Conservation (phyloP, 2,888 invertebrate species). For the Fragum fragum region DNA sequence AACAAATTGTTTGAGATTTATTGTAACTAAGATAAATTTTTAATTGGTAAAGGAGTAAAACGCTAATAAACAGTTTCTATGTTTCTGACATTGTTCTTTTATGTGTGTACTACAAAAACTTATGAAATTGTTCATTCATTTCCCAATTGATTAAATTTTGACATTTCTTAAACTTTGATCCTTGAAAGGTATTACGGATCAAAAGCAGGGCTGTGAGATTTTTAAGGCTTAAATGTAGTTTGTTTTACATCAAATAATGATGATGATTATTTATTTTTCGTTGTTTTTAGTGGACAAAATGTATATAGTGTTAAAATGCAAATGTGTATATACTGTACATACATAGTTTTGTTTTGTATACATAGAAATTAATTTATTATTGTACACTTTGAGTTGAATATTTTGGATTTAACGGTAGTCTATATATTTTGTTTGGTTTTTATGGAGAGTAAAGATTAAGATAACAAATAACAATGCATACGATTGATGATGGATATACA, state of each 20-base stretch:
- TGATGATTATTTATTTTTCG: constrained; percentile 27
- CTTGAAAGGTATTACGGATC: background rate
- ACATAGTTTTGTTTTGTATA: constrained; percentile 54
- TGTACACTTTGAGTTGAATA: constrained; percentile 45
- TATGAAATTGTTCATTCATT: no score
- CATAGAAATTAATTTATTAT: constrained; percentile 68
- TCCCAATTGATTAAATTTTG: background rate
- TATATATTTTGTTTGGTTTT: constrained; percentile 19
- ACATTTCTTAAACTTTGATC: background rate
- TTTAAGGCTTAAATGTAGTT: constrained; percentile 13
- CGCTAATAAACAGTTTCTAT: no score
- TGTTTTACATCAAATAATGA: constrained; percentile 8
- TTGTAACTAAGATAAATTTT: no score
- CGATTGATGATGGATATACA: background rate
- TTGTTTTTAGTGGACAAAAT: constrained; percentile 29
- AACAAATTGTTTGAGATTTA: no score
- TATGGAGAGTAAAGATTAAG: background rate
- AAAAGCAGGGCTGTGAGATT: constrained; percentile 38
- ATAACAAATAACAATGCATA: background rate
- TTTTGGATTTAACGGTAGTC: constrained; percentile 27
- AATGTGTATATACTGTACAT: constrained; percentile 61
- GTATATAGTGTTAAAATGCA: constrained; percentile 47
- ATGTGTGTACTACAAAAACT: no score
- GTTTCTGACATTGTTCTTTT: no score
- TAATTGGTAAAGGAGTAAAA: no score